Conservation (phyloP, 2,888 invertebrate species). For the Tineola bisselliella region DNA sequence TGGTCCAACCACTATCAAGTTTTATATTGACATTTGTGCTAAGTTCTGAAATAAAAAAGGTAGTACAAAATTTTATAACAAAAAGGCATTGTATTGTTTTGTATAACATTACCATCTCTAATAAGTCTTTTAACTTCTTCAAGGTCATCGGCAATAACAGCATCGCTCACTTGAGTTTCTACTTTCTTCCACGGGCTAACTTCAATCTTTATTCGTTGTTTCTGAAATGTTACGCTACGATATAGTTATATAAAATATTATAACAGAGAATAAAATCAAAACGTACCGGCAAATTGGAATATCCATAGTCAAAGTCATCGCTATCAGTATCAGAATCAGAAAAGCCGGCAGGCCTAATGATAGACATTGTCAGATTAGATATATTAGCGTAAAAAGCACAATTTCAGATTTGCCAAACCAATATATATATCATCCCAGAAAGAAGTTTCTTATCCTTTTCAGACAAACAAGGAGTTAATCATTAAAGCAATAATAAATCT, state of each 20-base stretch:
- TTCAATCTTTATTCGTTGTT: background rate
- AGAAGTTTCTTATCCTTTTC: too few relatives aligned
- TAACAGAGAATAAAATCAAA: background rate
- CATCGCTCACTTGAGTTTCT: constrained; percentile 45
- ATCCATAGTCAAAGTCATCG: constrained; percentile 48
- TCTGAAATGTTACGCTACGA: too few relatives aligned
- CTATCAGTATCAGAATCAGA: constrained; percentile 52
- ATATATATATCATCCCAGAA: too few relatives aligned
- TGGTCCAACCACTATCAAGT: constrained; percentile 69
- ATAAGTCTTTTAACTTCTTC: constrained; percentile 29
- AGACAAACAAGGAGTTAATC: too few relatives aligned
- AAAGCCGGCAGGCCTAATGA: constrained; percentile 44
- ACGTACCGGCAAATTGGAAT: constrained; percentile 45
- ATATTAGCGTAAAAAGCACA: too few relatives aligned
- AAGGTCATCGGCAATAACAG: constrained; percentile 45
- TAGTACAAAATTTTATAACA: too few relatives aligned
- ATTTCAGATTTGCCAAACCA: too few relatives aligned
- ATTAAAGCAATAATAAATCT: too few relatives aligned
- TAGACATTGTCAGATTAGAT: background rate
- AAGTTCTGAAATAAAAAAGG: constrained; percentile 35
- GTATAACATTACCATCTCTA: constrained; percentile 15
- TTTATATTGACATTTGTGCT: constrained; percentile 38
- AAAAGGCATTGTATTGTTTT: background rate
- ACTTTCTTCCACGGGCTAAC: constrained; percentile 28
- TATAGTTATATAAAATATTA: background rate